Conservation (phyloP, 2,888 invertebrate genomes). For the Arrhopalites spinosus region DNA sequence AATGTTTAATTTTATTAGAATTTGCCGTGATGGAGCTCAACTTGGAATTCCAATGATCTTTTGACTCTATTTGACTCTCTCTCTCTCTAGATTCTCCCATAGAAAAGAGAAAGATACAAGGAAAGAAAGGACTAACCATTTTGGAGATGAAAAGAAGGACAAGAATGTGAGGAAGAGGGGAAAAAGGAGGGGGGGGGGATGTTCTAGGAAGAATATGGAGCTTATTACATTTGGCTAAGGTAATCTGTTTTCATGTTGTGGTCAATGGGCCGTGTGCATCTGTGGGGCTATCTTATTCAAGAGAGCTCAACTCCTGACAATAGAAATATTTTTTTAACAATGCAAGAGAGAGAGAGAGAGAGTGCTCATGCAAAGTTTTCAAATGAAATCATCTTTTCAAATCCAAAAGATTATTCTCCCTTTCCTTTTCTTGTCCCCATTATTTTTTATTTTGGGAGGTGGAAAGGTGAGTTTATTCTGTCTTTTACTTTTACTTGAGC, state of each 20-base stretch:
- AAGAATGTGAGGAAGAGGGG: background rate
- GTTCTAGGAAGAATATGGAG: slow-evolving; percentile 1
- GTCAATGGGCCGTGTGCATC: slow-evolving; percentile 19
- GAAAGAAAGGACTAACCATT: background rate
- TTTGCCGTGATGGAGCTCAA: background rate
- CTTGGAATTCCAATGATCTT: background rate
- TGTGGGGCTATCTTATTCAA: background rate
- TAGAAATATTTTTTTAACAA: too few relatives aligned
- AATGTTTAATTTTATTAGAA: slow-evolving; percentile 1
- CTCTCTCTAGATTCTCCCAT: background rate
- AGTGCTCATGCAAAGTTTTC: too few relatives aligned
- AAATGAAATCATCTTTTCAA: too few relatives aligned
- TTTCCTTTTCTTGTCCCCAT: too few relatives aligned
- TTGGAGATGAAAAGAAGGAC: background rate
- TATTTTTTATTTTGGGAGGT: too few relatives aligned
- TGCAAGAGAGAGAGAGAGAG: too few relatives aligned
- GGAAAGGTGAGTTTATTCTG: too few relatives aligned
- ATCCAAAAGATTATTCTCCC: too few relatives aligned
- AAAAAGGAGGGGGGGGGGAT: too few relatives aligned
- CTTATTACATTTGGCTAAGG: slow-evolving; percentile 17
- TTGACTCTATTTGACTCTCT: slow-evolving; percentile 1
- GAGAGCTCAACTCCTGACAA: too few relatives aligned
- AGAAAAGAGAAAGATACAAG: background rate
- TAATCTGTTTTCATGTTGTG: slow-evolving; percentile 32
- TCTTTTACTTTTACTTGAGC: too few relatives aligned